Evolutionary conservation across 1,140 invertebrate genomes (phyloP), one percentile per base, ranked within the genome.

Genomic region (Frieseomelitta varia): DNA sequence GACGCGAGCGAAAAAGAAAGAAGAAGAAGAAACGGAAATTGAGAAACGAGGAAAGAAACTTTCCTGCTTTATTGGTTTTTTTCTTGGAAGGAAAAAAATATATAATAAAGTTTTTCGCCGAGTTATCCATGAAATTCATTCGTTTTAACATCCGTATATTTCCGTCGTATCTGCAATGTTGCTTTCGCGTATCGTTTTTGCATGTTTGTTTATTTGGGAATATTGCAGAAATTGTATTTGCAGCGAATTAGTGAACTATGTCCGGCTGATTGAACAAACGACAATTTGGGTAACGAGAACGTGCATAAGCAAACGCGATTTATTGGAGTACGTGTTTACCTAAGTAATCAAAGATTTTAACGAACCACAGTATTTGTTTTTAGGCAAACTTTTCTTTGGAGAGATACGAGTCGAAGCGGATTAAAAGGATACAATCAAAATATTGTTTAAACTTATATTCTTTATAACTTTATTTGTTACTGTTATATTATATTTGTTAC

Each of bases 21-120:
- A 79, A 58, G 47, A 53, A 30, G 8, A 39, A 72, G 53, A 74
- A 71, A 78, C 65, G 75, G 65, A 71, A 83, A 84, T 83, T 78
- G 53, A 69, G 81, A 39, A 79, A 78, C 53, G 39, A n/a, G 27
- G n/a, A 53, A 83, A 68, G 55, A 8, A 78, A 78, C 24, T 68
- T 84, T 79, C 55, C 67, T 63, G 61, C n/a, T 79, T 83, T 68
- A 34, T 68, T 77, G 51, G 19, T 12, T 71, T n/a, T n/a, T n/a
- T n/a, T 61, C 53, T 47, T 19, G 19, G 14, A 53, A 76, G 34
- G 15, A 77, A 77, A 72, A 69, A 47, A 27, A 55, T 53, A 30
- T 56, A 39, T 53, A 75, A 68, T 55, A n/a, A 30, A 67, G 39
- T 24, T 80, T 56, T 12, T 39, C 24, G 34, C 61, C 10, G 15